Evolutionary conservation across 2,888 invertebrate species (phyloP).

Genomic region (Ophioninae sp.): DNA sequence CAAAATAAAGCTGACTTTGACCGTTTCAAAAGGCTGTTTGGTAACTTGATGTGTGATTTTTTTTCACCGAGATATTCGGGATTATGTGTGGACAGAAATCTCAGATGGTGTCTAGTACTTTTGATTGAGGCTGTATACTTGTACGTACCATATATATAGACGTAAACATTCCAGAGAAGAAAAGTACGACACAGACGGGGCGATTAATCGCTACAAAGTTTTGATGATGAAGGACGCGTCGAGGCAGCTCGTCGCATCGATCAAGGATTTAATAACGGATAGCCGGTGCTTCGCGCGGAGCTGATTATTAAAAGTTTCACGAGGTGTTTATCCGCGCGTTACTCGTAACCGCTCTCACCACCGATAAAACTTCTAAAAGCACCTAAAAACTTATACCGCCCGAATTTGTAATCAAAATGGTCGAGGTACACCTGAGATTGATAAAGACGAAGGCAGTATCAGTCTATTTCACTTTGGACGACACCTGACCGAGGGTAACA

Average conservation of each 20-base stretch:
- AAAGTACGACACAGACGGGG: constrained; percentile 9
- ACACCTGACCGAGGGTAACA: not conserved
- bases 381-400: not conserved
- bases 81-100: too few species aligned
- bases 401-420: not conserved
- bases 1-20: too few species aligned
- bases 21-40: too few species aligned
- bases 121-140: too few species aligned
- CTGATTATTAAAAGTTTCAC: constrained; percentile 33
- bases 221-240: constrained; percentile 29
- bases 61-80: too few species aligned
- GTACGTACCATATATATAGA: too few species aligned
- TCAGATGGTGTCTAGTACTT: too few species aligned
- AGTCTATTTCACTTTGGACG: not conserved
- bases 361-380: constrained; percentile 8
- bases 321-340: constrained; percentile 4
- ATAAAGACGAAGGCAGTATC: not conserved
- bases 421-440: not conserved
- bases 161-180: constrained; percentile 23
- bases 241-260: constrained; percentile 26
- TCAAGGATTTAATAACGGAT: constrained; percentile 47
- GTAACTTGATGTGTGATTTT: too few species aligned
- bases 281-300: not conserved
- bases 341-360: not conserved
- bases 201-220: constrained; percentile 45